Percentiles rank a stretch among this genome's conserved stretches.
Evolutionary conservation across 2,888 invertebrate species (phyloP).

Genomic region (Anodontia alba): DNA sequence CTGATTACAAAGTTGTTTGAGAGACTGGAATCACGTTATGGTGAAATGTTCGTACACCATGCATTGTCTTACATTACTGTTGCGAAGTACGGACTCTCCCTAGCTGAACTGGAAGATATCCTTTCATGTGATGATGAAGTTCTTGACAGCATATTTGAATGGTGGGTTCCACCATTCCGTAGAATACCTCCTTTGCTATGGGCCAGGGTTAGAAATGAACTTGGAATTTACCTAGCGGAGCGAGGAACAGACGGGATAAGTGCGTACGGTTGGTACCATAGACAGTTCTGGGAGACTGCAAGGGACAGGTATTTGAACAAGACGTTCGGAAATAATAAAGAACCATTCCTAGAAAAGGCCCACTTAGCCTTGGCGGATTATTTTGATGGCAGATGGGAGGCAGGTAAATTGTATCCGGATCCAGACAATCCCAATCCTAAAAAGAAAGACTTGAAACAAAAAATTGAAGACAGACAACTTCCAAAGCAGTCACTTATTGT

Average conservation of each 20-base stretch:
- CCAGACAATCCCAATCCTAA: constrained; percentile 29
- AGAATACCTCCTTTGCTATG: constrained; percentile 79
- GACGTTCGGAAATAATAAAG: constrained; percentile 6
- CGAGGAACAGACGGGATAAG: constrained; percentile 73
- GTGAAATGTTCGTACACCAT: constrained; percentile 69
- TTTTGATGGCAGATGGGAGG: constrained; percentile 77
- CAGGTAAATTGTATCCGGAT: constrained; percentile 57
- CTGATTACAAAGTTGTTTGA: constrained; percentile 76
- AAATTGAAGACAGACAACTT: constrained; percentile 73
- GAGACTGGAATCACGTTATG: constrained; percentile 68
- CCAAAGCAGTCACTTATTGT: constrained; percentile 76
- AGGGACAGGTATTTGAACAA: constrained; percentile 63
- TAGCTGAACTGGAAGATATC: constrained; percentile 78
- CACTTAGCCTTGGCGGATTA: constrained; percentile 78
- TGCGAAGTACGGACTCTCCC: constrained; percentile 71
- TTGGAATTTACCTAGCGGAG: constrained; percentile 72
- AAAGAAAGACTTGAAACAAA: constrained; percentile 68
- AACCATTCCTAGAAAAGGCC: constrained; percentile 57
- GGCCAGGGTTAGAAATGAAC: constrained; percentile 72
- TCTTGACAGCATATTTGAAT: constrained; percentile 70
- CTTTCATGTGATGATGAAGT: constrained; percentile 77
- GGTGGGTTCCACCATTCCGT: constrained; percentile 77
- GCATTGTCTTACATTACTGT: constrained; percentile 77
- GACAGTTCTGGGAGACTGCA: constrained; percentile 78
- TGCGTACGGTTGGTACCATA: constrained; percentile 79